These are phyloP conservation scores for Acanthurus tractus DNA, from an alignment of 2,797 vertebrate genomes.

Conservation along the genomic window DNA sequence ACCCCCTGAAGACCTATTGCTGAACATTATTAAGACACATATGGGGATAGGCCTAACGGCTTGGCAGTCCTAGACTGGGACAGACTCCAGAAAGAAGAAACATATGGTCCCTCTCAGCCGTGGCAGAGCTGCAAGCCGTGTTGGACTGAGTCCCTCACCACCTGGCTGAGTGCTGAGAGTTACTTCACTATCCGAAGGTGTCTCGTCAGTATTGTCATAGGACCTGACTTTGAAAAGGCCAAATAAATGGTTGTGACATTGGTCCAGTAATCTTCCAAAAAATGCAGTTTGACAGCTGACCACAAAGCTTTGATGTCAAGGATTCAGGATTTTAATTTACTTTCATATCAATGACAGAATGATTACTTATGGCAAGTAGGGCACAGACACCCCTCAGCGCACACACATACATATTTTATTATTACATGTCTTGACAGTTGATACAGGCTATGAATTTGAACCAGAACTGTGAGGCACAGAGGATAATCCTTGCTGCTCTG, in stretches of 20 bases:
- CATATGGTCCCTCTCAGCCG: conserved; percentile 74
- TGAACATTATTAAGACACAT: conserved; percentile 59
- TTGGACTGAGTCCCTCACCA: conserved; percentile 67
- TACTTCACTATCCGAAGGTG: conserved; percentile 36
- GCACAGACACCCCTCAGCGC: conserved; percentile 4
- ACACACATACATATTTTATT: conserved; percentile 25
- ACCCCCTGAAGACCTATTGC: conserved; percentile 36
- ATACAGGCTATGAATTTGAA: conserved; percentile 50
- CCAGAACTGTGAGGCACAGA: conserved; percentile 53
- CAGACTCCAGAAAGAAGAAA: conserved; percentile 57
- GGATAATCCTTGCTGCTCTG: conserved; percentile 71
- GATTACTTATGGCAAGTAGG: background rate
- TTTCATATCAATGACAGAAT: conserved; percentile 14
- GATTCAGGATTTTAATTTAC: background rate
- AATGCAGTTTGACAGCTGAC: conserved; percentile 21
- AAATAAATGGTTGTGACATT: background rate
- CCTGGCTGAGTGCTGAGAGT: conserved; percentile 54
- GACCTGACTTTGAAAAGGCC: conserved; percentile 23
- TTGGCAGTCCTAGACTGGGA: conserved; percentile 56
- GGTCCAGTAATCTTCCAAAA: background rate
- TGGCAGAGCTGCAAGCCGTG: conserved; percentile 59
- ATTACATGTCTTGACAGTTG: conserved; percentile 59
- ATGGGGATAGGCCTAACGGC: conserved; percentile 55
- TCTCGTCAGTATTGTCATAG: conserved; percentile 43
- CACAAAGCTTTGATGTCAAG: background rate